A percentile compares a stretch with the other conserved stretches of the same genome.
Conservation (phyloP, 2,797 vertebrate genomes). For the Menidia menidia region DNA sequence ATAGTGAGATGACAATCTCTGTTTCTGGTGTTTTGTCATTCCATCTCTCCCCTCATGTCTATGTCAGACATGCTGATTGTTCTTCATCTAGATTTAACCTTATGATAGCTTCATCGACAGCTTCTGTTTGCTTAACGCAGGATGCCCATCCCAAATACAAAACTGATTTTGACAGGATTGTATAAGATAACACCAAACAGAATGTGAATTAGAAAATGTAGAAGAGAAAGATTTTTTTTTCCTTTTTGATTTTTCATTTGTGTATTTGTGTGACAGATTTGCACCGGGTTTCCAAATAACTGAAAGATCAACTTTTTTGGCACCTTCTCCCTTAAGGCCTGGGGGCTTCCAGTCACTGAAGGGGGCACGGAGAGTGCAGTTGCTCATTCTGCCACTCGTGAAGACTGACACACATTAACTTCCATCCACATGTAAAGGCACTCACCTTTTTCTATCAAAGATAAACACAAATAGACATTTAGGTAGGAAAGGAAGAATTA, state of each 20-base stretch:
- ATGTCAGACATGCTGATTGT: constrained; percentile 74
- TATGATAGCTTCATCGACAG: constrained; percentile 64
- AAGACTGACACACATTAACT: constrained; percentile 57
- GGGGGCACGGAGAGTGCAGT: constrained; percentile 47
- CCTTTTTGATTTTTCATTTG: constrained; percentile 18
- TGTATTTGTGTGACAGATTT: constrained; percentile 34
- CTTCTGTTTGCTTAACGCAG: constrained; percentile 64
- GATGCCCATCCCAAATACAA: constrained; percentile 65
- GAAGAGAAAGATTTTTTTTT: not conserved
- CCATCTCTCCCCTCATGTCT: constrained; percentile 40
- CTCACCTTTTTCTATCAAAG: constrained; percentile 22
- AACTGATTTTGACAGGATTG: constrained; percentile 51
- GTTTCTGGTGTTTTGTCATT: constrained; percentile 17
- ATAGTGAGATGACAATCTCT: constrained; percentile 13
- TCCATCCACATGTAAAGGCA: constrained; percentile 29
- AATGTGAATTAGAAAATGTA: constrained; percentile 6
- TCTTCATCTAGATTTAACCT: constrained; percentile 78
- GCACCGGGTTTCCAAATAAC: constrained; percentile 23
- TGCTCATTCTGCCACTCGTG: constrained; percentile 55
- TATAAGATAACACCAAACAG: constrained; percentile 25
- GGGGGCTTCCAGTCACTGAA: constrained; percentile 27
- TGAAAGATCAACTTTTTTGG: constrained; percentile 31
- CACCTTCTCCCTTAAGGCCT: constrained; percentile 34
- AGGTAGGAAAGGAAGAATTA: constrained; percentile 8
- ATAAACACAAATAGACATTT: constrained; percentile 27